Base-by-base conservation (phyloP, 92 coral and sea anemone species). In the Virgularia gustaviana region DNA sequence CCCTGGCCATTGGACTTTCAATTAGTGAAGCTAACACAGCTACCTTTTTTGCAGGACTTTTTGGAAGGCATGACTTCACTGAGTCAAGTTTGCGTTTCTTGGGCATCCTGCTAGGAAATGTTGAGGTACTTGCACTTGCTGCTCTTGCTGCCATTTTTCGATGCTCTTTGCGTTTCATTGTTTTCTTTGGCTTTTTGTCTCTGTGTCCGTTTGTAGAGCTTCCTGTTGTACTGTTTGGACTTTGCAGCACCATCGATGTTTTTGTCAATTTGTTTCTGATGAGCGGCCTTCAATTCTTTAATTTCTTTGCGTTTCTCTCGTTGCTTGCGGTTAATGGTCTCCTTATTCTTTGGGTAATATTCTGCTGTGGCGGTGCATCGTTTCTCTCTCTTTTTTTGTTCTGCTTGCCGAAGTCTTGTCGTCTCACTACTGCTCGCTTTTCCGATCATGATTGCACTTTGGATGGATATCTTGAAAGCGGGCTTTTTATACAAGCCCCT, bases 21-120 rank as follows among this genome's bases (percentile, higher is more conserved):
- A 30, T 75, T 11, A 75, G 59, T 36, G 49, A 54, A 23, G 37
- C 53, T 20, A 73, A 33, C 8, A 73, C 35, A 36, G 18, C 58
- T 57, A 65, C 37, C 10, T 51, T 35, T 28, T 73, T 73, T 49
- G 42, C 70, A 25, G 70, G 70, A 27, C 55, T 73, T 18, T 63
- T 16, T 10, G 70, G 79, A n/a, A 73, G 79, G 5, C 37, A 16
- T 13, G 24, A 38, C 10, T 39, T 27, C 0, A 73, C 30, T 25
- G 32, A 56, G 18, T 38, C 63, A 27, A 73, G 15, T 16, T 9
- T 12, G 4, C 39, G 52, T 32, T 28, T 31, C 19, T 73, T 73
- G 27, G 35, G 37, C 19, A 56, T 37, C 23, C 57, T 54, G 23
- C 31, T 9, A 6, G 60, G 60, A n/a, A 54, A 54, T n/a, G n/a